Conservation (phyloP, 2,888 invertebrate genomes). For the Ennomos quercinarius region DNA sequence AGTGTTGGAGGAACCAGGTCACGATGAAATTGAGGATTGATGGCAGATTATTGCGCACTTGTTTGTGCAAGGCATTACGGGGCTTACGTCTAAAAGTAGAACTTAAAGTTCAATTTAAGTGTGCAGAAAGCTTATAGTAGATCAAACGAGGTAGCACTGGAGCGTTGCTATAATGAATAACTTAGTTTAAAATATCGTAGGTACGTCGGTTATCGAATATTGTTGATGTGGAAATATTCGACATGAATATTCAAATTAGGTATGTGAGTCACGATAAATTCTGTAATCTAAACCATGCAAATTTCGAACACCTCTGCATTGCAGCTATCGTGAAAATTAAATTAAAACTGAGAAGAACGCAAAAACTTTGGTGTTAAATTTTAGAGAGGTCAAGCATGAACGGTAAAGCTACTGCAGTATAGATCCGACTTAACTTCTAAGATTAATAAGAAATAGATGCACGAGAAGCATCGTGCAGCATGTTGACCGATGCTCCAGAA, state of each 20-base stretch:
- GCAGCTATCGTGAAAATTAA: no score
- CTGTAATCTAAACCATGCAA: neutral
- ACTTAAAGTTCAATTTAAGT: constrained; percentile 10
- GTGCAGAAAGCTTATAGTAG: constrained; percentile 9
- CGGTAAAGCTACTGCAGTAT: no score
- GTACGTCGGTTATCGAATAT: neutral
- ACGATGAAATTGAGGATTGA: constrained; percentile 26
- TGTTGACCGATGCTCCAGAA: constrained; percentile 6
- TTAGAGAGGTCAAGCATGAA: no score
- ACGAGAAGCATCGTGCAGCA: neutral
- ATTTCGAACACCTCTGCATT: constrained; percentile 20
- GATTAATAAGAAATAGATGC: neutral
- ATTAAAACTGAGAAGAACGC: no score
- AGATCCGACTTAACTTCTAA: no score
- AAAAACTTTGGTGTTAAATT: no score
- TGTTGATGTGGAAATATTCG: constrained; percentile 1
- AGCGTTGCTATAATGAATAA: constrained; percentile 1
- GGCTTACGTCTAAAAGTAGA: constrained; percentile 14
- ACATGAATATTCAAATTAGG: constrained; percentile 18
- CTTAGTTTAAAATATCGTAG: constrained; percentile 5
- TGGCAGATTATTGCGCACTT: constrained; percentile 24
- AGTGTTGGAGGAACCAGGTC: constrained; percentile 25
- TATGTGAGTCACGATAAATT: constrained; percentile 6
- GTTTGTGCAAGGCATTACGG: constrained; percentile 27
- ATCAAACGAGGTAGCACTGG: constrained; percentile 5